Evolutionary conservation across 1,140 invertebrate genomes (phyloP), one percentile per base, ranked within the genome.

Genomic region (Saccostrea glomerata): DNA sequence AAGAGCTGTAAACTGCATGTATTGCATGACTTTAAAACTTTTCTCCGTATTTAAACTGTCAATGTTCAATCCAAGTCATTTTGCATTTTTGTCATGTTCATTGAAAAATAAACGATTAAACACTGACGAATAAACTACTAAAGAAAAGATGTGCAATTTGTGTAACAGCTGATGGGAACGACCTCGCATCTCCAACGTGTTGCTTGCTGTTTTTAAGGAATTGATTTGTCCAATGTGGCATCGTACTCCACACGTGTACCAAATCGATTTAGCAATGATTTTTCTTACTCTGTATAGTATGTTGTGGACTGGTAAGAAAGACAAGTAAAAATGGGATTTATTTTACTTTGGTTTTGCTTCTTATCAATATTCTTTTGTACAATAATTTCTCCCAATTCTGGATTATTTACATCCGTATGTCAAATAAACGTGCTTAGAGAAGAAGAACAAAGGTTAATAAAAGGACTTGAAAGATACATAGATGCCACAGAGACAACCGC

Each of bases 341-440:
- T 30, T 36, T 25, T 4, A 36, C 70, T 11, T 11, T 77, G 70
- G 70, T 30, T 36, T 30, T 77, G 13, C 25, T 17, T 77, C 30
- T 77, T 15, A 36, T 30, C 30, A 30, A 1, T 77, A 36, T 25
- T 77, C 5, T 5, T 77, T 40, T 56, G n/a, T 54, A 23, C 3
- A 30, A 83, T 25, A 83, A 87, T 20, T 5, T 30, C 30, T 15
- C 2, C 40, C 47, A 55, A 84, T 13, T 84, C n/a, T 82, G 86
- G 83, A 54, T 87, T 83, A 56, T 66, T 83, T 84, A 47, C 77
- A 11, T 87, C 77, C 25, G n/a, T 87, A 13, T 87, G 40, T 58
- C 58, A 60, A 55, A 25, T 87, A 47, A 83, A 56, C 15, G 17
- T 82, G 47, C 56, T 87, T 15, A 63, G 56, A 47, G n/a, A 84